phyloP scores from a whole-genome alignment of 2,888 invertebrate genomes.

The Rhorus exstirpatorius region DNA sequence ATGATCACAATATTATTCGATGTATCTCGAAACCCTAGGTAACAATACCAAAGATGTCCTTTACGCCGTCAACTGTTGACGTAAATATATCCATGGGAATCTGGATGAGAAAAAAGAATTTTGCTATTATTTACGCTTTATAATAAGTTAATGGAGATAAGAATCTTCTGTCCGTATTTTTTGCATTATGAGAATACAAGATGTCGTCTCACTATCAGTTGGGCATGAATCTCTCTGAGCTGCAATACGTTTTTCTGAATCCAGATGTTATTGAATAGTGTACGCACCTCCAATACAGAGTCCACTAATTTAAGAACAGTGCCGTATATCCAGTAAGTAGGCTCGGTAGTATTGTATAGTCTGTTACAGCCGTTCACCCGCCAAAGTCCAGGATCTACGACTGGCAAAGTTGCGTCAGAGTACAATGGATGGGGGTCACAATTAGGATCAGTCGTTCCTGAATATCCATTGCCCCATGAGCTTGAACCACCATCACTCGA shows the following conservation, averaged over 20 bases:
- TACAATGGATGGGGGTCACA: slow-evolving; percentile 24
- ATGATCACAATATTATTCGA: neutral
- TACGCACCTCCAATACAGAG: neutral
- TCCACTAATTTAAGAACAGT: neutral
- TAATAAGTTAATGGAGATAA: neutral
- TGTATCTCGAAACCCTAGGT: slow-evolving; percentile 6
- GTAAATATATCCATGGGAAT: neutral
- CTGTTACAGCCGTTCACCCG: slow-evolving; percentile 18
- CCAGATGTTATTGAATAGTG: neutral
- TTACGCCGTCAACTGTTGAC: neutral
- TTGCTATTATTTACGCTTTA: neutral
- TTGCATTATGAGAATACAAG: neutral
- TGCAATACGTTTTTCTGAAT: neutral
- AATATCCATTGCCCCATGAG: neutral
- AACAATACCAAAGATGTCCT: neutral
- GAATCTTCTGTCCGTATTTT: neutral
- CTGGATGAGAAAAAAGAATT: slow-evolving; percentile 32
- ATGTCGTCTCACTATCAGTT: no score
- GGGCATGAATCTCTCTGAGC: neutral
- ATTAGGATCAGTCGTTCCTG: neutral
- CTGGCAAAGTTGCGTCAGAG: neutral
- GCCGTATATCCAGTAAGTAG: neutral
- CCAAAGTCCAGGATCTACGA: slow-evolving; percentile 25
- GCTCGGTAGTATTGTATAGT: neutral
- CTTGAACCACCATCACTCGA: neutral